Evolutionary conservation across 2,113 vertebrate genomes (phyloP).

Genomic region (Notechis scutatus): DNA sequence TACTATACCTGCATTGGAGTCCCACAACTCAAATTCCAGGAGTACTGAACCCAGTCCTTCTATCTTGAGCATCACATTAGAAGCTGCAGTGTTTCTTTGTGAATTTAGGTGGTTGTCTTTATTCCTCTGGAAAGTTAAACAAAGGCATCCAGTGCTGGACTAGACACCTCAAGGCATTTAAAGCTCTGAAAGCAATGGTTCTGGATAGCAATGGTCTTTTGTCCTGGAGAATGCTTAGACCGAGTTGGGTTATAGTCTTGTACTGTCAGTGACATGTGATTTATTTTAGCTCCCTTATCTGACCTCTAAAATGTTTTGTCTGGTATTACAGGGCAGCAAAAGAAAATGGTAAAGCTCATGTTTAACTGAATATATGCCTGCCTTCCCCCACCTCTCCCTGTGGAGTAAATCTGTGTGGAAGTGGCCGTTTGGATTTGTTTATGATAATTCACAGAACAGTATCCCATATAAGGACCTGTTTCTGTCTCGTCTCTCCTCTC

Average conservation of each 20-base stretch:
- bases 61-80: too few species aligned
- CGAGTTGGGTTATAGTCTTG: neutral
- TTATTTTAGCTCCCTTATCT: neutral
- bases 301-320: neutral
- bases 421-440: neutral
- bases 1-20: neutral
- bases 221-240: neutral
- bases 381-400: neutral
- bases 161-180: neutral
- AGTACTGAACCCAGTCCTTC: neutral
- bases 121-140: neutral
- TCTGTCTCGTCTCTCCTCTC: neutral
- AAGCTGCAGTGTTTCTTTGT: neutral
- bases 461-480: neutral
- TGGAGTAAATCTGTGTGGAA: neutral
- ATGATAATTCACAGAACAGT: neutral
- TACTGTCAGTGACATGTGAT: neutral
- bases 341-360: neutral
- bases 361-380: neutral
- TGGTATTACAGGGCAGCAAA: neutral
- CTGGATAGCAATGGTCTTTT: neutral
- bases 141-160: neutral
- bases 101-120: neutral
- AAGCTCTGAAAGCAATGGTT: neutral
- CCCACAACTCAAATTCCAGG: neutral